These are phyloP conservation scores for Leptogaster cylindrica DNA, from an alignment of 2,888 invertebrate genomes.

Conservation along the genomic window DNA sequence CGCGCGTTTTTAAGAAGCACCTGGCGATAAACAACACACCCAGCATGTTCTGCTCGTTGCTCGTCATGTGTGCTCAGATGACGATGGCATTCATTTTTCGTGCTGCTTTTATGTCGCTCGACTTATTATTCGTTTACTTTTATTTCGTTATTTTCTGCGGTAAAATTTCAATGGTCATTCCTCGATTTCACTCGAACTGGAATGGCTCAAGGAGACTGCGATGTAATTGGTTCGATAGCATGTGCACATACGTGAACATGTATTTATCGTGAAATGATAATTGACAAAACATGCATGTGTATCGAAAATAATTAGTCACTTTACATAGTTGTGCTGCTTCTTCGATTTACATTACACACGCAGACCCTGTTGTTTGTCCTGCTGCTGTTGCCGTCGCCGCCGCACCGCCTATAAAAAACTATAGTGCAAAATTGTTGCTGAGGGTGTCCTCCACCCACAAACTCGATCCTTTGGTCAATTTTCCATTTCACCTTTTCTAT, in stretches of 20 bases:
- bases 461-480: too few relatives aligned
- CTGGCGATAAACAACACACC: slow-evolving; percentile 35
- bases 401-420: too few relatives aligned
- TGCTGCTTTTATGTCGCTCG: slow-evolving; percentile 5
- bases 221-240: slow-evolving; percentile 17
- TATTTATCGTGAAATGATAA: slow-evolving; percentile 29
- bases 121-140: background rate
- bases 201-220: slow-evolving; percentile 1
- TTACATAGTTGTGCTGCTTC: slow-evolving; percentile 13
- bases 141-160: background rate
- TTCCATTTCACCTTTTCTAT: background rate
- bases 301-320: slow-evolving; percentile 34
- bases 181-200: too few relatives aligned
- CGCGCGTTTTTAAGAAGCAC: slow-evolving; percentile 39
- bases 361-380: slow-evolving; percentile 3
- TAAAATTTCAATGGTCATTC: slow-evolving; percentile 13
- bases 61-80: slow-evolving; percentile 14
- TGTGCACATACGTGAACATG: too few relatives aligned
- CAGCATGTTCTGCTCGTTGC: slow-evolving; percentile 5
- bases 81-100: background rate
- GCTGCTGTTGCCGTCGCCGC: background rate
- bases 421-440: too few relatives aligned
- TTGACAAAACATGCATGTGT: slow-evolving; percentile 26
- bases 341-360: slow-evolving; percentile 35
- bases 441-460: too few relatives aligned